Evolutionary conservation across 2,797 vertebrate genomes (phyloP), one percentile per base, ranked within the genome.

Genomic region (Centropyge bicolor): DNA sequence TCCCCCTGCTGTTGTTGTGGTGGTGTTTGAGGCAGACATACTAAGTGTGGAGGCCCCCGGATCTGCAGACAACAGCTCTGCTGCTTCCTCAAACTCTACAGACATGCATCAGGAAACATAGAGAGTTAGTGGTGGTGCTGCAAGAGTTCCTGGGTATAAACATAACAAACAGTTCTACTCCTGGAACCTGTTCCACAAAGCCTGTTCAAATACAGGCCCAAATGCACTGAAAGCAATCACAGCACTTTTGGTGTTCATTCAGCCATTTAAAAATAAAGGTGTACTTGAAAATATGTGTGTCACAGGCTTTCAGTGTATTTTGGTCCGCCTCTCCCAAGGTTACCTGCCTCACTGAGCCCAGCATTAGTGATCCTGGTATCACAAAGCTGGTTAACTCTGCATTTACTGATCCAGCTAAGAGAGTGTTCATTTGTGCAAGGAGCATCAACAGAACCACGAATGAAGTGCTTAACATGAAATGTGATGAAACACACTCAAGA

Each of bases 81-180:
- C 88, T 2, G 96, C 96, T 85, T 96, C 96, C 13, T 96, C 95
- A 46, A 97, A 97, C 89, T 97, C 97, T 97, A 16, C 56, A 65
- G 12, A 55, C 6, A 55, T 4, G 52, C 20, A 67, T 2, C 40
- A 48, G 36, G 36, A n/a, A 38, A 66, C 24, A 65, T 20, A 8
- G 31, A 11, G 1, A 62, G 69, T 80, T 17, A 52, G 9, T 3
- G 4, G 40, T 20, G 19, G 10, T 24, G 41, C 12, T 51, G 24
- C 41, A 70, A 35, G 17, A 19, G 19, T 46, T 3, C 10, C 6
- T 24, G 20, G n/a, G 11, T n/a, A 17, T 1, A 48, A 17, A 52
- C 1, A 51, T 27, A 48, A 59, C n/a, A n/a, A n/a, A n/a, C 48
- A 27, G 12, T 16, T 52, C 48, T 19, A 22, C 24, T 62, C 4